Evolutionary conservation across 2,888 invertebrate genomes (phyloP).

Genomic region (Drosophila ezoana): DNA sequence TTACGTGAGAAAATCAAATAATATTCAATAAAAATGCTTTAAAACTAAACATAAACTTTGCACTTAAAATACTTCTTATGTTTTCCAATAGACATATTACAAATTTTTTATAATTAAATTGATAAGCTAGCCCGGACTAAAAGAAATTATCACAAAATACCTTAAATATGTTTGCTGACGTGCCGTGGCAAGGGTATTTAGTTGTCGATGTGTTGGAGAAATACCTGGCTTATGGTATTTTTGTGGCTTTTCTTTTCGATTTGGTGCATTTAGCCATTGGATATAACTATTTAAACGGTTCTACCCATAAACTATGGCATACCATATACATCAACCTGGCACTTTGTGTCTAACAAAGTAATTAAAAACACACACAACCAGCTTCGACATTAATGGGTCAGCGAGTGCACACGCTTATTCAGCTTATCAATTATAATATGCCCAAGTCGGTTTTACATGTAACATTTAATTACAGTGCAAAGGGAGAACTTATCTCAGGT

Average conservation of each 20-base stretch:
- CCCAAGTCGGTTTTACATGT: background rate
- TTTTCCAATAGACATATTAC: no score
- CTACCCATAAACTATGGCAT: slow-evolving; percentile 24
- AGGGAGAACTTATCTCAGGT: background rate
- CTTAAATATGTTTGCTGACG: no score
- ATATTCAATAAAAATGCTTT: no score
- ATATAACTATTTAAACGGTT: slow-evolving; percentile 35
- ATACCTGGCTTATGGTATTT: background rate
- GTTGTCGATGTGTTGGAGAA: background rate
- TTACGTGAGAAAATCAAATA: no score
- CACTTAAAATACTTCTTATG: no score
- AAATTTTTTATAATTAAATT: no score
- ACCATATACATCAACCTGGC: background rate
- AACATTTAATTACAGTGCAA: background rate
- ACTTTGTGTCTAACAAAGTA: background rate
- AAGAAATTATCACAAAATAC: no score
- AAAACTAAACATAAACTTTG: no score
- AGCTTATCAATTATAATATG: background rate
- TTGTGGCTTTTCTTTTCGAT: slow-evolving; percentile 15
- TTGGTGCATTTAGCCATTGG: slow-evolving; percentile 14
- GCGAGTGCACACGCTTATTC: background rate
- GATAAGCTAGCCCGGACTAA: no score
- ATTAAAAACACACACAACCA: background rate
- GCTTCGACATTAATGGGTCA: background rate
- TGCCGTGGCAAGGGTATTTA: slow-evolving; percentile 12